These are phyloP conservation scores for Tenualosa ilisha DNA, from an alignment of 2,797 vertebrate genomes.

Conservation along the genomic window DNA sequence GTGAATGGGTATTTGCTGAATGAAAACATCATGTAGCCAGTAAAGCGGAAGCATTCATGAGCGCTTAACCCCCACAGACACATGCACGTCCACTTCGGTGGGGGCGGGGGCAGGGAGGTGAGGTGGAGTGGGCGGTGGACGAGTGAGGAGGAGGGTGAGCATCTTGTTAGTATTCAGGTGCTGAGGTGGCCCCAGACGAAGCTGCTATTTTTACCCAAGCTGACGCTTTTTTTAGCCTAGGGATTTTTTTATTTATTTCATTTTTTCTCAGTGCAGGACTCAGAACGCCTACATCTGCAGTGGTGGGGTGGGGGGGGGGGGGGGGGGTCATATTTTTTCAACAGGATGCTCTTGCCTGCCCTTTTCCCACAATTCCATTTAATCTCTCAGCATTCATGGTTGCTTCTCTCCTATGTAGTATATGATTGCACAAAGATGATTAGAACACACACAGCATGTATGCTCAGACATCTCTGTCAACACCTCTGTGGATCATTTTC, in stretches of 20 bases:
- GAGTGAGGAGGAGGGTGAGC: slow-evolving; percentile 53
- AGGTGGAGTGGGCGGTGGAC: slow-evolving; percentile 35
- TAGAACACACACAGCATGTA: neutral
- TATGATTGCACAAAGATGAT: neutral
- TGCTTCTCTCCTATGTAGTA: neutral
- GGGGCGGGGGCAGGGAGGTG: neutral
- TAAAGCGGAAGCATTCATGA: neutral
- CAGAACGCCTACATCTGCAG: slow-evolving; percentile 64
- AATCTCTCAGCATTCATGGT: neutral
- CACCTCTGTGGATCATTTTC: slow-evolving; percentile 22
- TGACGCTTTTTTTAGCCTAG: slow-evolving; percentile 95
- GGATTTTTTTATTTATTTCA: slow-evolving; percentile 76
- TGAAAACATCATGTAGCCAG: neutral
- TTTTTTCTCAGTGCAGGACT: slow-evolving; percentile 10
- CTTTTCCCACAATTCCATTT: slow-evolving; percentile 31
- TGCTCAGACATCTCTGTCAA: neutral
- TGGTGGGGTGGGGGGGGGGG: slow-evolving; percentile 69
- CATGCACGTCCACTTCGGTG: neutral
- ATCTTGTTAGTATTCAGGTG: slow-evolving; percentile 91
- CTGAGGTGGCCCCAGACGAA: slow-evolving; percentile 89
- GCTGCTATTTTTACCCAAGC: slow-evolving; percentile 96
- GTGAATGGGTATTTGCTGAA: slow-evolving; percentile 5
- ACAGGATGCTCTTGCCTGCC: slow-evolving; percentile 66
- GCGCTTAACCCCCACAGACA: neutral
- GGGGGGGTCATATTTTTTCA: slow-evolving; percentile 80